phyloP scores from a whole-genome alignment of 2,113 vertebrate species.

The Phocoena sinus region DNA sequence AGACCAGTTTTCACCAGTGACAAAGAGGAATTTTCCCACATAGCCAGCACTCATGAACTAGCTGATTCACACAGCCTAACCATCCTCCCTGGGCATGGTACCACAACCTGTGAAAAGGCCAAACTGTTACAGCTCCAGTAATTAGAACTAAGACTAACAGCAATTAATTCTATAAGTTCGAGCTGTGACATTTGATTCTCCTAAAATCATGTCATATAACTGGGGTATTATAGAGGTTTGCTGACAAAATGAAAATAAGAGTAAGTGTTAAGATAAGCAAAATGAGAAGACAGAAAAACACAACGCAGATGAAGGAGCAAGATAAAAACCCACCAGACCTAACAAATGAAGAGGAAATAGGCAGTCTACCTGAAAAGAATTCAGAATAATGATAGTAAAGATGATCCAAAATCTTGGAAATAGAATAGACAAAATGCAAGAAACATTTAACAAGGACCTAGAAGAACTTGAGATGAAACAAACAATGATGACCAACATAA shows the following conservation, averaged over 20 bases:
- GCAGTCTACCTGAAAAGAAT: too few relatives aligned
- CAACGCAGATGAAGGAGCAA: too few relatives aligned
- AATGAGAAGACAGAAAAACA: too few relatives aligned
- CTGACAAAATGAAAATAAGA: background rate
- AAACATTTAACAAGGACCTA: too few relatives aligned
- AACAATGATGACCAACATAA: too few relatives aligned
- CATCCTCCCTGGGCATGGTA: background rate
- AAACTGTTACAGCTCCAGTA: background rate
- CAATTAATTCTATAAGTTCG: background rate
- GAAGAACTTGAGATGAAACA: too few relatives aligned
- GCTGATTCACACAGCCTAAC: background rate
- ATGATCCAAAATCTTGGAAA: too few relatives aligned
- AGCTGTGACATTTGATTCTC: background rate
- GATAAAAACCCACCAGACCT: too few relatives aligned
- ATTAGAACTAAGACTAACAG: background rate
- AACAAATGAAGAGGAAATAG: too few relatives aligned
- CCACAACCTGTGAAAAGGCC: background rate
- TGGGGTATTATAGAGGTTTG: background rate
- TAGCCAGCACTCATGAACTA: background rate
- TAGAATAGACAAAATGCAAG: too few relatives aligned
- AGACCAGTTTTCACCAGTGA: background rate
- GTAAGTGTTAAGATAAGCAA: background rate
- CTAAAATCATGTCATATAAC: background rate
- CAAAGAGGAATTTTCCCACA: background rate
- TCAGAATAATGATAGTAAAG: too few relatives aligned